phyloP scores from a whole-genome alignment of 2,113 vertebrate species.

The Neoarius graeffei region DNA sequence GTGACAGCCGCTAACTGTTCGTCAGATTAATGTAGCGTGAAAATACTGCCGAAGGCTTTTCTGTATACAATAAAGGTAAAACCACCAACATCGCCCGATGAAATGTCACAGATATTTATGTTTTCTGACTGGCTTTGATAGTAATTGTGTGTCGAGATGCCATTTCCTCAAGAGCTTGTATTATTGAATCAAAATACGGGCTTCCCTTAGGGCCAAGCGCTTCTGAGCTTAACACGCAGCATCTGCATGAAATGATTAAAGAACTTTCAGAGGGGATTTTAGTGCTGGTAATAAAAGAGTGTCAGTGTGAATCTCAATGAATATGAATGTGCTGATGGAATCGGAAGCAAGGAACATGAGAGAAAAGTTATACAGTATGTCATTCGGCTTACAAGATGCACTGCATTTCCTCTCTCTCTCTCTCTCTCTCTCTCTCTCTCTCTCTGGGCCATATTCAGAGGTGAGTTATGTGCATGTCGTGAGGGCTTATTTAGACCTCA shows the following conservation, averaged over 20 bases:
- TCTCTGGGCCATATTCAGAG: not conserved
- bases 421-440: not conserved
- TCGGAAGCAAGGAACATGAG: not conserved
- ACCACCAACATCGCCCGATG: conserved; percentile 14
- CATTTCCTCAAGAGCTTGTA: conserved; percentile 32
- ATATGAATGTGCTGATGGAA: conserved; percentile 8
- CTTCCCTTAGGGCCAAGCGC: not conserved
- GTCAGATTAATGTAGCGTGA: conserved; percentile 51
- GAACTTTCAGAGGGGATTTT: conserved; percentile 24
- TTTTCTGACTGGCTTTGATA: conserved; percentile 44
- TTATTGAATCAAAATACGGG: conserved; percentile 6
- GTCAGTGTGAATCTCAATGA: conserved; percentile 20
- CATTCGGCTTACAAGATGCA: not conserved
- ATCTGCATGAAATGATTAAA: conserved; percentile 34
- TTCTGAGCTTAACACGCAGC: not conserved
- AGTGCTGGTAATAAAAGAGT: conserved; percentile 21
- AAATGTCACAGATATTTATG: conserved; percentile 30
- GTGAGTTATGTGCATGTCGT: not conserved
- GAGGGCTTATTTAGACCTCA: not conserved
- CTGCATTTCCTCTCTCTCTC: not conserved
- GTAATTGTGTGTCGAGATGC: conserved; percentile 32
- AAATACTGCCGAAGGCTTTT: conserved; percentile 46
- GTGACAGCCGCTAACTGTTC: conserved; percentile 58
- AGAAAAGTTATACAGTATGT: not conserved
- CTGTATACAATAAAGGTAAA: conserved; percentile 45